Base-by-base conservation (phyloP, 2,888 invertebrate species). In the Eupithecia centaureata region DNA sequence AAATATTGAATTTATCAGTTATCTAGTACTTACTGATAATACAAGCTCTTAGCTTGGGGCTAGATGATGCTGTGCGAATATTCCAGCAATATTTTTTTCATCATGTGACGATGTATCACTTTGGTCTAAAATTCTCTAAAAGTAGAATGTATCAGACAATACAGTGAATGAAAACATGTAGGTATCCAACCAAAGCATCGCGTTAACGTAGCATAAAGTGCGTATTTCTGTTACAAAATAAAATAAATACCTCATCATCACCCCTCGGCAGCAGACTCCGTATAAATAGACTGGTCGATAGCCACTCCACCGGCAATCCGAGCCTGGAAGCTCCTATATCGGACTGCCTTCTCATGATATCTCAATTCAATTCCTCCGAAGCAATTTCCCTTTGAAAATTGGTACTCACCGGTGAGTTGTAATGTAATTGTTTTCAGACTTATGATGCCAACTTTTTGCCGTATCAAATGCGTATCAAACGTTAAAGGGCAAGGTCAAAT, bases 211-310 rank as follows among this genome's bases (percentile, higher is more conserved):
- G n/a, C n/a, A 22, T 38, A 61, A 35, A 52, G 28, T 59, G 62
- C 27, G 27, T 71, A 68, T 71, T 67, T 59, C 42, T 58, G 35
- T 28, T 62, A 18, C 13, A 58, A 62, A 67, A 69, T 68, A 56
- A 65, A 67, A 63, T 42, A 61, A 67, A 66, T 65, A 65, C 5
- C 35, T 10, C 57, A 64, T 58, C 59, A 67, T 56, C 25, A 60
- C 56, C 52, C 35, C 15, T 1, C n/a, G 54, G 13, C 38, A 56
- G 22, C 33, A 58, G 64, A 63, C 58, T 56, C 78, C 35, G 33
- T 86, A 85, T 82, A 83, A 85, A 86, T 87, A 86, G 82, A 75
- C 73, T 72, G 82, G 83, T 86, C 84, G 84, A 86, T 86, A 85
- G 71, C 42, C 52, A 68, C 71, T 73, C 72, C 68, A 68, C 64